A percentile compares a stretch with the other conserved stretches of the same genome.
Evolutionary conservation across 2,113 vertebrate genomes (phyloP).

Genomic region (rat (Rattus norvegicus)): DNA sequence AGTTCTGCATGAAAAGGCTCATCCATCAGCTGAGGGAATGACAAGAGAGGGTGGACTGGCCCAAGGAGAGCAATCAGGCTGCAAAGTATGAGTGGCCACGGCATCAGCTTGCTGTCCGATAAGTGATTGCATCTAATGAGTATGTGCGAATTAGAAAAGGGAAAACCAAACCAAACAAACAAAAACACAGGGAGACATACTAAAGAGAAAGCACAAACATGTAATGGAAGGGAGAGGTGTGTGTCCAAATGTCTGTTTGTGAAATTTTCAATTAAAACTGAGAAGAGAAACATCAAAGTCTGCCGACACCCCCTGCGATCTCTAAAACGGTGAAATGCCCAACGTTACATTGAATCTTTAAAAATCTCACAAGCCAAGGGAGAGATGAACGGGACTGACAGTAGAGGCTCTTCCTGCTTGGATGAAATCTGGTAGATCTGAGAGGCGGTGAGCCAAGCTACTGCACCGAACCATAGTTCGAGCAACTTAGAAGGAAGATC

Average conservation of each 20-base stretch:
- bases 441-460: background rate
- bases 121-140: background rate
- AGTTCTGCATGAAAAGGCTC: background rate
- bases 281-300: background rate
- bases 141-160: background rate
- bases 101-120: background rate
- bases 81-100: background rate
- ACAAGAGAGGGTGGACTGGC: background rate
- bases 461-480: background rate
- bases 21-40: background rate
- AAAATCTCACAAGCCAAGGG: background rate
- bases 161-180: background rate
- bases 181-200: no score
- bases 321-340: background rate
- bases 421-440: background rate
- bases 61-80: background rate
- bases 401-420: background rate
- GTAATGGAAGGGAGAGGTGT: background rate
- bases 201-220: background rate
- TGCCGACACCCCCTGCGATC: background rate
- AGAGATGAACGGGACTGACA: background rate
- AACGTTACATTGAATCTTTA: background rate
- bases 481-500: background rate
- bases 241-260: background rate
- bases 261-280: constrained; percentile 4